Percentiles rank a stretch among this genome's conserved stretches.
These are phyloP conservation scores for Caranx ignobilis DNA, from an alignment of 2,113 vertebrate species.

Conservation along the genomic window DNA sequence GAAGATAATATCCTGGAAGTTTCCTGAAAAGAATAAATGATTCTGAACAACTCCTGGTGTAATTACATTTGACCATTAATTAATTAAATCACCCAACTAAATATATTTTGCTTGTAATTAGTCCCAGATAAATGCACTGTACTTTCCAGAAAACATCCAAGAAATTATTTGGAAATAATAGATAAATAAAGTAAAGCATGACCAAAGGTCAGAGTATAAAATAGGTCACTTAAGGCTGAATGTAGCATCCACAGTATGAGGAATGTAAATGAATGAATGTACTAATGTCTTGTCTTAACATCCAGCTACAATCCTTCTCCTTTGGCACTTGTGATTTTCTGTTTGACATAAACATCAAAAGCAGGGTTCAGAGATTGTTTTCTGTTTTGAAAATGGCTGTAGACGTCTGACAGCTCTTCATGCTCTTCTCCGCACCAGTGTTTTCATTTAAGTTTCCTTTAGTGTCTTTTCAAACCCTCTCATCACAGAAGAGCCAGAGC, in stretches of 20 bases:
- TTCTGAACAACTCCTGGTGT: not conserved
- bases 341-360: conserved; percentile 29
- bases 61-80: not conserved
- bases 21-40: too few relatives aligned
- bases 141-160: conserved; percentile 5
- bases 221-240: conserved; percentile 55
- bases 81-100: too few relatives aligned
- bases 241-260: conserved; percentile 36
- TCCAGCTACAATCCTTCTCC: not conserved
- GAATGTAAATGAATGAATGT: conserved; percentile 30
- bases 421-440: not conserved
- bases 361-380: not conserved
- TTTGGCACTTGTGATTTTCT: conserved; percentile 70
- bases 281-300: not conserved
- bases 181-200: not conserved
- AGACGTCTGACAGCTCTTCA: conserved; percentile 3
- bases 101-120: not conserved
- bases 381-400: not conserved
- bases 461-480: conserved; percentile 28
- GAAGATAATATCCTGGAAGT: too few relatives aligned
- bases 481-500: conserved; percentile 26
- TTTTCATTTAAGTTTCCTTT: conserved; percentile 25
- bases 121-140: not conserved
- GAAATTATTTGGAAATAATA: not conserved
- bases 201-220: conserved; percentile 16